Evolutionary conservation across 2,113 vertebrate species (phyloP), one percentile per base, ranked within the genome.

Genomic region (Limanda limanda): DNA sequence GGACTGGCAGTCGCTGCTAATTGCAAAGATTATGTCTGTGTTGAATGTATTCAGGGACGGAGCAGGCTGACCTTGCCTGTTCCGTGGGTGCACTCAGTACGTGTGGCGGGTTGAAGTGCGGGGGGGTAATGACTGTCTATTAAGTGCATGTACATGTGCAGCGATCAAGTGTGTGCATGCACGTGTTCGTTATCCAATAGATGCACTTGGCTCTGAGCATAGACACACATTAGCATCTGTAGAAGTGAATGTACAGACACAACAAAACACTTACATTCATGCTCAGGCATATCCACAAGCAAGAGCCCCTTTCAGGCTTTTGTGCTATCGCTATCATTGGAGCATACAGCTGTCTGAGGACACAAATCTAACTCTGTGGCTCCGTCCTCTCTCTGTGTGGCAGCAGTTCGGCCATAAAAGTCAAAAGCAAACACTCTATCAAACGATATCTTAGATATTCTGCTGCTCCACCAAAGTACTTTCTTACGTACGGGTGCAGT

Each of bases 281-380:
- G n/a, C 55, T 14, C 3, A 57, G n/a, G 21, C 60, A 81, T 47
- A 66, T 4, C 37, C 25, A 47, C 42, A 68, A 42, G 56, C 56
- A 58, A 71, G 47, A 60, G 5, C 17, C 5, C 18, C 65, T 70
- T 45, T 51, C 42, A 37, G 35, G 35, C 35, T 37, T 37, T 9
- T 37, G 9, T 37, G 7, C 8, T 10, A 0, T 71, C 42, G 40
- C 56, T 70, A 61, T 82, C 72, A 74, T 52, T 67, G 59, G 48
- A 69, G 71, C 12, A 66, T 74, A 14, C 58, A 86, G 75, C 68
- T 71, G 51, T 89, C 67, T 52, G 14, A 76, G 66, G 82, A 56
- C 67, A 66, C 68, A 51, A 74, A 63, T 60, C 27, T 40, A 52
- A 11, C 31, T 76, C 47, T 56, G 55, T 59, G 14, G 17, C 13